Evolutionary conservation across 2,797 vertebrate species (phyloP).

Genomic region (Simalia tracyae): DNA sequence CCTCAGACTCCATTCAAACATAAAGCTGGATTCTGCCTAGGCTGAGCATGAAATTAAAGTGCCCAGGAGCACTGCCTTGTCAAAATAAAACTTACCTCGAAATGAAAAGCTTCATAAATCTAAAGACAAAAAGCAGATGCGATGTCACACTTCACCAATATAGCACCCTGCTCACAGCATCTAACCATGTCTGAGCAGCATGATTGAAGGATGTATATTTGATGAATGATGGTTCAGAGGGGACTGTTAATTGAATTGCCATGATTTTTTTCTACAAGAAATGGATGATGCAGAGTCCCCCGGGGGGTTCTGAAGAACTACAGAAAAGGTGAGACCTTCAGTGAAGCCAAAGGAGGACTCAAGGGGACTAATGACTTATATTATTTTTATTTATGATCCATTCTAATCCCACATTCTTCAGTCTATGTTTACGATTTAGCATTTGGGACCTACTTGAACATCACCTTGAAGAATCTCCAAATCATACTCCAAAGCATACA

Average conservation of each 20-base stretch:
- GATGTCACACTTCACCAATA: not conserved
- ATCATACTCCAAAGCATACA: not conserved
- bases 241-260: not conserved
- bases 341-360: not conserved
- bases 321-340: not conserved
- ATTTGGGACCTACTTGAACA: not conserved
- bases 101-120: not conserved
- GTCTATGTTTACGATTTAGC: not conserved
- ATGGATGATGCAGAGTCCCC: not conserved
- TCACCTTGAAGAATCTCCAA: not conserved
- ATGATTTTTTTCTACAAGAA: not conserved
- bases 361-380: not conserved
- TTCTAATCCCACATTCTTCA: not conserved
- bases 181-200: not conserved
- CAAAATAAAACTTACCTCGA: slow-evolving; percentile 5
- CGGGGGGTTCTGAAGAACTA: not conserved
- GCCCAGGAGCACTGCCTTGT: not conserved
- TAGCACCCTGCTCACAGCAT: not conserved
- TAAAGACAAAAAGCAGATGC: not conserved
- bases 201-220: slow-evolving; percentile 9
- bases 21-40: not conserved
- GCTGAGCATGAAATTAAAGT: slow-evolving; percentile 6
- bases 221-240: not conserved
- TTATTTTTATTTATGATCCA: not conserved
- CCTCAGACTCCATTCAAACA: not conserved